phyloP scores from a whole-genome alignment of 2,888 invertebrate genomes.

The Hydropsyche betteni region DNA sequence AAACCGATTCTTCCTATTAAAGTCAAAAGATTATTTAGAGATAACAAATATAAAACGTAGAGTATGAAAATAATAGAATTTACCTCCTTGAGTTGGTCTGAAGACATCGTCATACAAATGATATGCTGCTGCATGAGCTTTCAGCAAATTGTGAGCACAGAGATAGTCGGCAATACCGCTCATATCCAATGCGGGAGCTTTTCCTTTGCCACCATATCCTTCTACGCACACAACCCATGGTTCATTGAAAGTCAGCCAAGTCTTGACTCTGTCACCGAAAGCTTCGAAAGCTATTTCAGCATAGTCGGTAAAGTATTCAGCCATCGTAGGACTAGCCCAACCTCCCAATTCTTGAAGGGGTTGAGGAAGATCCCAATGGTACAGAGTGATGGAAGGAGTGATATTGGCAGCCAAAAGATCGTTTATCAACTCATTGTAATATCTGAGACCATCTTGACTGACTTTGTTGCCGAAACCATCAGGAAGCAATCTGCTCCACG shows the following conservation, averaged over 20 bases:
- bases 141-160: constrained; percentile 57
- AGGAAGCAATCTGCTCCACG: constrained; percentile 73
- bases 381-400: constrained; percentile 64
- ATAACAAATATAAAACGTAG: constrained; percentile 64
- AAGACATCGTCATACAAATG: constrained; percentile 54
- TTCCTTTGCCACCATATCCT: constrained; percentile 59
- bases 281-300: constrained; percentile 61
- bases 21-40: constrained; percentile 67
- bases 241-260: constrained; percentile 74
- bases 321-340: constrained; percentile 65
- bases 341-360: constrained; percentile 65
- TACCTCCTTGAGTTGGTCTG: constrained; percentile 52
- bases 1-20: constrained; percentile 56
- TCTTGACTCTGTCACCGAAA: constrained; percentile 64
- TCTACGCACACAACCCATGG: constrained; percentile 58
- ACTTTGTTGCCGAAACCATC: constrained; percentile 63
- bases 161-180: constrained; percentile 59
- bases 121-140: constrained; percentile 61
- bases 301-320: constrained; percentile 64
- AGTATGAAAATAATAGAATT: constrained; percentile 1
- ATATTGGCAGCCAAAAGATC: constrained; percentile 65
- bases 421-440: constrained; percentile 66
- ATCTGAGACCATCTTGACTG: constrained; percentile 63
- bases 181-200: constrained; percentile 58
- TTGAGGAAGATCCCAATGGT: constrained; percentile 70